Evolutionary conservation across 2,113 vertebrate genomes (phyloP), one percentile per base, ranked within the genome.

Genomic region (Furnarius figulus): DNA sequence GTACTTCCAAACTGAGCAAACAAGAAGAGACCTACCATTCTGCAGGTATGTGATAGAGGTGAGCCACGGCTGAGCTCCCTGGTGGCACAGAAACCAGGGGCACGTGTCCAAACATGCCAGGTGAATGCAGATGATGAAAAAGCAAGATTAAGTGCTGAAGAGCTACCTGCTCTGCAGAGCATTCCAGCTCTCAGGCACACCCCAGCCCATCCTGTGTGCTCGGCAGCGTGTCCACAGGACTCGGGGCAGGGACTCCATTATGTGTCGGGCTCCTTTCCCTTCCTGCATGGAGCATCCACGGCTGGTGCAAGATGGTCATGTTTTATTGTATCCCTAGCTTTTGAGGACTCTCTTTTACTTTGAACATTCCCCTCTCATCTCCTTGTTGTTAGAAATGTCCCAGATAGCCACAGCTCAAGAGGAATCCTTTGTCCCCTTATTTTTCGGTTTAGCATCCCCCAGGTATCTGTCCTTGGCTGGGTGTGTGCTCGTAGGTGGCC

Each of bases 131-230:
- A 77, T 96, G 90, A 94, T 91, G 90, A 91, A 91, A 95, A 95
- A 66, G 87, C 58, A 89, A 90, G 95, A 95, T 95, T 93, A 97
- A 91, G 53, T 94, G 91, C 94, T 94, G 68, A 66, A 55, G 85
- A 96, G 85, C 91, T 95, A 95, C 93, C 96, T 96, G 95, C 82
- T 96, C 42, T 82, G 77, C 85, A 73, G 87, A 96, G 94, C 87
- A 87, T 96, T 96, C 89, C 94, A 96, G 77, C 70, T 91, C 76
- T 87, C 94, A 89, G 94, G 89, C 96, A 96, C 94, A 93, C 93
- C 94, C 94, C 87, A 79, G 74, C 40, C 4, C 6, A 44, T 75
- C 67, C 55, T 14, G 49, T 75, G 76, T 9, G 66, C 89, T 95
- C 80, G 0, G 67, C 85, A 86, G 86, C 2, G 3, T 52, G 44